phyloP scores from a whole-genome alignment of 2,888 invertebrate species.

The Miltochrista miniata region DNA sequence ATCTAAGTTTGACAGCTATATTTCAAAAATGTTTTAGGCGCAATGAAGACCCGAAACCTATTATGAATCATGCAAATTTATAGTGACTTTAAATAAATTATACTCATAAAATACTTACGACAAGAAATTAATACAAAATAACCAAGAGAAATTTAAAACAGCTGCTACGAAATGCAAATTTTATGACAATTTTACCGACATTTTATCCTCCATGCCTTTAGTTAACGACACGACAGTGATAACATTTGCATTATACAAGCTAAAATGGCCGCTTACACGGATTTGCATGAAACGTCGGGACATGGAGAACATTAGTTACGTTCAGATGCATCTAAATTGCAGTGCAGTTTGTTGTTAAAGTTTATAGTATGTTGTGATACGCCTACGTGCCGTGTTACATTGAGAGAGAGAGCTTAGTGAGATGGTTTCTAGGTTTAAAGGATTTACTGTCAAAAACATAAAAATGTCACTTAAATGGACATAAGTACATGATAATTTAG shows the following conservation, averaged over 20 bases:
- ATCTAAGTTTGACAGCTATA: too few relatives aligned
- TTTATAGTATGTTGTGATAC: background rate
- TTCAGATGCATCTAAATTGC: conserved; percentile 28
- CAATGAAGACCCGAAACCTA: too few relatives aligned
- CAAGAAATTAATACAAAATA: background rate
- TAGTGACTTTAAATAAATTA: too few relatives aligned
- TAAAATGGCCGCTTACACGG: conserved; percentile 7
- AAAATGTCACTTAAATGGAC: too few relatives aligned
- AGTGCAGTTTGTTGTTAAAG: conserved; percentile 1
- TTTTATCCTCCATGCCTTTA: conserved; percentile 32
- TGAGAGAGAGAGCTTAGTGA: too few relatives aligned
- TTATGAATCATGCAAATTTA: too few relatives aligned
- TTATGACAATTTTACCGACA: conserved; percentile 38
- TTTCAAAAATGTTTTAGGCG: too few relatives aligned
- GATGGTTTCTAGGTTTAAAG: too few relatives aligned
- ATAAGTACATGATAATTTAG: too few relatives aligned
- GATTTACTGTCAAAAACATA: too few relatives aligned
- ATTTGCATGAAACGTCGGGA: conserved; percentile 28
- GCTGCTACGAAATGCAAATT: conserved; percentile 32
- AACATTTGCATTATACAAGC: conserved; percentile 56
- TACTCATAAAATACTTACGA: too few relatives aligned
- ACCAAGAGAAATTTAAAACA: conserved; percentile 18
- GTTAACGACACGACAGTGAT: conserved; percentile 41
- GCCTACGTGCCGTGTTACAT: background rate
- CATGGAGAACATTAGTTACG: conserved; percentile 25